These are phyloP conservation scores for Psylliodes chrysocephalus DNA, from an alignment of 2,888 invertebrate species.

Conservation along the genomic window DNA sequence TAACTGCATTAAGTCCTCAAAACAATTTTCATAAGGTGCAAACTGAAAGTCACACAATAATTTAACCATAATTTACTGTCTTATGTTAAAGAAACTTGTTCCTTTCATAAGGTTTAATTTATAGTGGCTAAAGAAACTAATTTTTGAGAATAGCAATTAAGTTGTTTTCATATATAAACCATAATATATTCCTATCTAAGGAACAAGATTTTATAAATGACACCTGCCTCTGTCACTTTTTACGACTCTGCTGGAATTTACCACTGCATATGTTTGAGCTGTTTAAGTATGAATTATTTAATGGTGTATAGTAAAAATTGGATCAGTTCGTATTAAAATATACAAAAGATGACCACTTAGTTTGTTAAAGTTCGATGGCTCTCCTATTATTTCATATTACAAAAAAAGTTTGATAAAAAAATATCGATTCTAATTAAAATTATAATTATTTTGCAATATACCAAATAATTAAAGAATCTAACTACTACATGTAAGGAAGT, in stretches of 20 bases:
- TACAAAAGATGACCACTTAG: too few relatives aligned
- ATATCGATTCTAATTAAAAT: too few relatives aligned
- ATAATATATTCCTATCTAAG: not conserved
- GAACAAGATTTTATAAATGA: not conserved
- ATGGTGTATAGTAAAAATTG: too few relatives aligned
- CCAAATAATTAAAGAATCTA: too few relatives aligned
- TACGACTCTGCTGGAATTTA: not conserved
- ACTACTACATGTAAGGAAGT: too few relatives aligned
- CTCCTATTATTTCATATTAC: too few relatives aligned
- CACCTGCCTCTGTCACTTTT: not conserved
- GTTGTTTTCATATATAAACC: conserved; percentile 49
- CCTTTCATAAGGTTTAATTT: conserved; percentile 41
- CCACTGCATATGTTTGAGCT: too few relatives aligned
- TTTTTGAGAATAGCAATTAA: conserved; percentile 53
- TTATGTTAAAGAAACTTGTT: conserved; percentile 46
- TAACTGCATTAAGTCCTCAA: too few relatives aligned
- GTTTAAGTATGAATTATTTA: not conserved
- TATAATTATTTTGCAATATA: too few relatives aligned
- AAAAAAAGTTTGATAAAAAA: too few relatives aligned
- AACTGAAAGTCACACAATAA: conserved; percentile 43
- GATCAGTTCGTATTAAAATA: too few relatives aligned
- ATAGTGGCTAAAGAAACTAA: conserved; percentile 37
- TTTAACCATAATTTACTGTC: conserved; percentile 48
- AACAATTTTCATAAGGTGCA: conserved; percentile 26
- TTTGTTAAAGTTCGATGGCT: too few relatives aligned